phyloP scores from a whole-genome alignment of 2,888 invertebrate species.

The Notodonta ziczac region DNA sequence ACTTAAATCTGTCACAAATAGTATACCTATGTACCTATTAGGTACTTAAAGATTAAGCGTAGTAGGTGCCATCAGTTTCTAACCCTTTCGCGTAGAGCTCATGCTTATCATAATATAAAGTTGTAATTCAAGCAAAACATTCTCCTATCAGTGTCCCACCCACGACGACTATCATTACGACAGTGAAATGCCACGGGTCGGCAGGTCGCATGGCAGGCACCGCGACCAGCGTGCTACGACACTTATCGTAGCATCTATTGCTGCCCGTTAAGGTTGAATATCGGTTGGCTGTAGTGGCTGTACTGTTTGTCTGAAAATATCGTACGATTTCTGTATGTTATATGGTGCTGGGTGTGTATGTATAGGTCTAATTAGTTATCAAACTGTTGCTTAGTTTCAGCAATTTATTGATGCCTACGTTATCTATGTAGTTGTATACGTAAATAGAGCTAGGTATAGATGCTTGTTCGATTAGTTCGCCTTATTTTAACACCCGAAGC shows the following conservation, averaged over 20 bases:
- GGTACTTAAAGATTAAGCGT: not conserved
- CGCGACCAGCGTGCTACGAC: constrained; percentile 9
- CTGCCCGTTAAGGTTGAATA: constrained; percentile 11
- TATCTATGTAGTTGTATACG: too few species aligned
- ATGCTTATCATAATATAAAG: too few species aligned
- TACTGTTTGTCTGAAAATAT: constrained; percentile 15
- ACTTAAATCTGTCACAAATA: too few species aligned
- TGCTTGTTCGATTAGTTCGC: too few species aligned
- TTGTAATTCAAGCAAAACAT: constrained; percentile 13
- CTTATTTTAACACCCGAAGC: too few species aligned
- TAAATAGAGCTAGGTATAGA: too few species aligned
- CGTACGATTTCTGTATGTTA: constrained; percentile 18
- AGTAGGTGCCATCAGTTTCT: not conserved
- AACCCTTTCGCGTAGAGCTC: too few species aligned
- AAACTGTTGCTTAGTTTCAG: too few species aligned
- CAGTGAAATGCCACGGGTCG: constrained; percentile 38
- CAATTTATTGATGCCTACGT: too few species aligned
- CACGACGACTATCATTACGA: constrained; percentile 51
- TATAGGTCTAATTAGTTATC: not conserved
- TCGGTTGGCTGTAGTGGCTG: constrained; percentile 7
- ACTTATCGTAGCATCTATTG: constrained; percentile 11
- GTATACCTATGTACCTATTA: too few species aligned
- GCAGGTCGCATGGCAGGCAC: constrained; percentile 24
- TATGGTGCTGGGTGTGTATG: not conserved
- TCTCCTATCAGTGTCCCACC: constrained; percentile 46